Evolutionary conservation across 2,113 vertebrate species (phyloP), one percentile per base, ranked within the genome.

Genomic region (Emydura subglobosa): DNA sequence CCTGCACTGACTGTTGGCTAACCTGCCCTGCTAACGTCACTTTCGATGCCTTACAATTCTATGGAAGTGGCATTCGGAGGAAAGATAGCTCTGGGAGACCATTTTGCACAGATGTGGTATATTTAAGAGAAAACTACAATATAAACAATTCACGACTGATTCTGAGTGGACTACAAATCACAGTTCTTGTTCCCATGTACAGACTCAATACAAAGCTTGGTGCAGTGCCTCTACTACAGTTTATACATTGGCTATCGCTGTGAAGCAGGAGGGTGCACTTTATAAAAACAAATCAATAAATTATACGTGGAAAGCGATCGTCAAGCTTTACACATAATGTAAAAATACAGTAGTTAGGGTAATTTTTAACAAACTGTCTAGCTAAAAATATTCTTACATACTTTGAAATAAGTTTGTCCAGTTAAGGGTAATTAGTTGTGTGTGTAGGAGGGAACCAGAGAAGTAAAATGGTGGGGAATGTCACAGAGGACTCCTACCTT

Each of bases 291-390:
- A 82, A 87, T 94, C 98, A 98, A 98, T 98, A 99, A 98, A 98
- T 98, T 98, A 98, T 13, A 98, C 88, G 89, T 94, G 88, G 88
- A 97, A 95, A 95, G 91, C 97, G 97, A 98, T 68, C 81, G 82
- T 87, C 94, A 91, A 98, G 97, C 87, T 97, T 98, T 97, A 98
- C 94, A 92, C 96, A 97, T 53, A 97, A 98, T 88, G 95, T 98
- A 98, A 97, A 98, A 98, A 97, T 92, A 97, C 94, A 97, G 93
- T 76, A 96, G 97, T 98, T 98, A 97, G 97, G 96, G 95, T n/a
- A 57, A 83, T 72, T 89, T 92, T 95, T 55, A 93, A 91, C 86
- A 93, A 94, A 93, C 57, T 65, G 51, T 8, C 96, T 95, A 97
- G 47, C 91, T 97, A 95, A 85, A 97, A 95, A 91, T 90, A 93